These are phyloP conservation scores for Eupithecia abbreviata DNA, from an alignment of 2,888 invertebrate species.

Conservation along the genomic window DNA sequence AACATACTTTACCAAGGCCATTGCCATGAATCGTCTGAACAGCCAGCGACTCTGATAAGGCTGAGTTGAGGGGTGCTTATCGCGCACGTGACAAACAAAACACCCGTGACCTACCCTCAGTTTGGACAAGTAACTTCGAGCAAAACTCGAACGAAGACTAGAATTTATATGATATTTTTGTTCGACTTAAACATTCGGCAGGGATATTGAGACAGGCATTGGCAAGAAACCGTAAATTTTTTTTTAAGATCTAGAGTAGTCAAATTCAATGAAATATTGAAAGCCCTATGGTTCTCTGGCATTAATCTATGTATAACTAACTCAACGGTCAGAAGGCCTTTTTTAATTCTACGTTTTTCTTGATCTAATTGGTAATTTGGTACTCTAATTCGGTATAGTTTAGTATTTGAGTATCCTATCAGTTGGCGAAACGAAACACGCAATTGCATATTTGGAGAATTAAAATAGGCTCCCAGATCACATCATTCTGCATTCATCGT, in stretches of 20 bases:
- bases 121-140: slow-evolving; percentile 5
- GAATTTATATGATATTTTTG: neutral
- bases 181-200: neutral
- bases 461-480: too few relatives aligned
- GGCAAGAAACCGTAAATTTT: neutral
- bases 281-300: too few relatives aligned
- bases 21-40: slow-evolving; percentile 45
- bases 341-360: too few relatives aligned
- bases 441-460: too few relatives aligned
- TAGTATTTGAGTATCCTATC: too few relatives aligned
- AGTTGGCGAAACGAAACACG: too few relatives aligned
- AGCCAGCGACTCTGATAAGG: slow-evolving; percentile 38
- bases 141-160: neutral
- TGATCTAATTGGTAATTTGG: too few relatives aligned
- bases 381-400: too few relatives aligned
- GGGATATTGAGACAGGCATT: neutral
- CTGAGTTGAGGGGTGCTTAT: slow-evolving; percentile 34
- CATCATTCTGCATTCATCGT: too few relatives aligned
- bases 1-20: slow-evolving; percentile 50
- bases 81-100: slow-evolving; percentile 26
- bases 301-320: too few relatives aligned
- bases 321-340: too few relatives aligned
- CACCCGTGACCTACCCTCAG: slow-evolving; percentile 22
- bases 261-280: too few relatives aligned
- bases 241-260: neutral